Percentiles rank a stretch among this genome's conserved stretches.
Conservation (phyloP, 2,888 invertebrate genomes). For the Ophonus ardosiacus region DNA sequence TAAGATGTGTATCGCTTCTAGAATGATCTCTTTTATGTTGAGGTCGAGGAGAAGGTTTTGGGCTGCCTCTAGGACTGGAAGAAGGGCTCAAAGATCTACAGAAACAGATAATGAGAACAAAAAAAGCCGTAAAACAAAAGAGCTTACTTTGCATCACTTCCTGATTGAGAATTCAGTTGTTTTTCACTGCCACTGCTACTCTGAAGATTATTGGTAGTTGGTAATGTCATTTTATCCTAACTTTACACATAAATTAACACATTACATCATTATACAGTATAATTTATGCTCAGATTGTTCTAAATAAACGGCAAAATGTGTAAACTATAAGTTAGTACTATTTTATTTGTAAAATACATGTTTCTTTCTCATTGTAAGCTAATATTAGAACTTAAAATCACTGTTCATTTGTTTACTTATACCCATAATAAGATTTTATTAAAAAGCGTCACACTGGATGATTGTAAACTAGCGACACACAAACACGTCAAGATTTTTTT, state of each 20-base stretch:
- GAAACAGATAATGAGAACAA: constrained; percentile 16
- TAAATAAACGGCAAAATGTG: constrained; percentile 45
- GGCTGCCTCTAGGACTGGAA: constrained; percentile 76
- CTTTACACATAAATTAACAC: constrained; percentile 44
- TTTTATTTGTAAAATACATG: constrained; percentile 46
- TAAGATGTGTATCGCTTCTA: constrained; percentile 70
- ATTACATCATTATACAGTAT: constrained; percentile 55
- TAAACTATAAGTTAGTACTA: constrained; percentile 22
- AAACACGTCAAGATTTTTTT: constrained; percentile 62
- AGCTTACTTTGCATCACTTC: constrained; percentile 60
- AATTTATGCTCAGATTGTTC: constrained; percentile 42
- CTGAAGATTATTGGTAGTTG: constrained; percentile 60
- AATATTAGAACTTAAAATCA: constrained; percentile 2
- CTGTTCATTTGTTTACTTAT: background rate
- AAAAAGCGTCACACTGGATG: constrained; percentile 49
- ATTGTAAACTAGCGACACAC: constrained; percentile 47
- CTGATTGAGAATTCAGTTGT: constrained; percentile 61
- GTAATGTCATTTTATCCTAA: constrained; percentile 59
- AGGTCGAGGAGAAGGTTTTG: constrained; percentile 77
- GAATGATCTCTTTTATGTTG: constrained; percentile 72
- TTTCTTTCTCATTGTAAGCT: constrained; percentile 14
- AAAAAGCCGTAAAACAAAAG: constrained; percentile 36
- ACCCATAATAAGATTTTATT: constrained; percentile 29
- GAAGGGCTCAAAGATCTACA: constrained; percentile 73
- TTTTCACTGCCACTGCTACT: constrained; percentile 63